Evolutionary conservation across 2,797 vertebrate species (phyloP).

Genomic region (Spinus olivaceus): DNA sequence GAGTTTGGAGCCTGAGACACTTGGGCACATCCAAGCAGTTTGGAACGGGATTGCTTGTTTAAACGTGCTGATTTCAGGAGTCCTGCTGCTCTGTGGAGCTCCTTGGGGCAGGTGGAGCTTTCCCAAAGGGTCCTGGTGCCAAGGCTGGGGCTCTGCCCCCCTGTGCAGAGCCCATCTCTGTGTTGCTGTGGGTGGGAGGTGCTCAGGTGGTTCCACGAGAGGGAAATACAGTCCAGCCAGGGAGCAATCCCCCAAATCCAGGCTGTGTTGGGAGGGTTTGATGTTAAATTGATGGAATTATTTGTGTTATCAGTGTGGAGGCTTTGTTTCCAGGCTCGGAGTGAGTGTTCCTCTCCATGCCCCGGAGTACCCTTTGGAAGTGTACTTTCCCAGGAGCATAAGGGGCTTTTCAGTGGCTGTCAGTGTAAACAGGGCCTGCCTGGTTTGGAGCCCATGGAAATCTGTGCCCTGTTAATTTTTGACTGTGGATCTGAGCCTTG

Average conservation of each 20-base stretch:
- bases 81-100: background rate
- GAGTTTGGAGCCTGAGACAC: background rate
- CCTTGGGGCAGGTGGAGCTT: background rate
- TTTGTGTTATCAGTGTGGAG: rapidly evolving
- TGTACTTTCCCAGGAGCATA: background rate
- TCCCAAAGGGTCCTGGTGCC: background rate
- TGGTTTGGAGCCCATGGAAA: background rate
- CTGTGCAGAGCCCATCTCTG: background rate
- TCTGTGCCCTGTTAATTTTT: slow-evolving; percentile 43
- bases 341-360: background rate
- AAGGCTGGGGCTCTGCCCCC: background rate
- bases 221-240: background rate
- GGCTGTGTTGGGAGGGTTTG: rapidly evolving
- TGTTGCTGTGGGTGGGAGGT: background rate
- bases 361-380: background rate
- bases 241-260: background rate
- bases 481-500: background rate
- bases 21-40: background rate
- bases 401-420: background rate
- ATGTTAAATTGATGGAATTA: background rate
- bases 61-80: background rate
- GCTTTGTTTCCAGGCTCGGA: background rate
- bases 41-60: background rate
- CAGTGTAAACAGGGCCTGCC: background rate
- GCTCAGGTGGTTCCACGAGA: background rate